Evolutionary conservation across 2,113 vertebrate genomes (phyloP), one percentile per base, ranked within the genome.

Genomic region (Nyctereutes procyonoides): DNA sequence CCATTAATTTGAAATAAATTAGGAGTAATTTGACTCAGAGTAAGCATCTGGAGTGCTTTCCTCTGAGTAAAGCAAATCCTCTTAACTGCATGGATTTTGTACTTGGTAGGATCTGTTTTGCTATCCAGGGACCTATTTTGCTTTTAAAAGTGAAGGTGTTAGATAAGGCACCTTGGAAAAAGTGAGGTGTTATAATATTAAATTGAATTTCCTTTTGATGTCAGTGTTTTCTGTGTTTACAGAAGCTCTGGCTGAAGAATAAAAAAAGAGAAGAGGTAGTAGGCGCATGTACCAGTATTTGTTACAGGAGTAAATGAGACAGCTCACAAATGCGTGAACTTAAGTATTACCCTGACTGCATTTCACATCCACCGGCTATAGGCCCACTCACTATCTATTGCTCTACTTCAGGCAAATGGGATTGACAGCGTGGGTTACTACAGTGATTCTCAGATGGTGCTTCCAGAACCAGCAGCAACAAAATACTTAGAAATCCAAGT

Each of bases 81-180:
- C 16, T 90, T 92, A 80, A 74, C 5, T 1, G 0, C 8, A 11
- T 74, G 62, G 19, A 74, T 88, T 95, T 76, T 95, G 32, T 80
- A n/a, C 11, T 81, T 94, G 53, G 20, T 86, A 55, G 55, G 62
- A 58, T 56, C 26, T 65, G 20, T 53, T 86, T 97, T 88, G 38
- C 35, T 83, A 84, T 85, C 15, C 15, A 82, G 28, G n/a, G 82
- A 79, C 12, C 38, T 87, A 32, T 80, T 97, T 82, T 86, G 11
- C 20, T 80, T 90, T 97, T 65, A 51, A 95, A 97, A 84, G 35
- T 28, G 13, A 90, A 93, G 20, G 24, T 73, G 19, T 84, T 92
- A 81, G 30, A 38, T 80, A 87, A 90, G 3, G 62, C 16, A 79
- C 43, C 10, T 13, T 80, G 51, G 26, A 76, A 82, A 88, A 87